A percentile compares a stretch with the other conserved stretches of the same genome.
phyloP scores from a whole-genome alignment of 2,797 vertebrate species.

The Iguana delicatissima region DNA sequence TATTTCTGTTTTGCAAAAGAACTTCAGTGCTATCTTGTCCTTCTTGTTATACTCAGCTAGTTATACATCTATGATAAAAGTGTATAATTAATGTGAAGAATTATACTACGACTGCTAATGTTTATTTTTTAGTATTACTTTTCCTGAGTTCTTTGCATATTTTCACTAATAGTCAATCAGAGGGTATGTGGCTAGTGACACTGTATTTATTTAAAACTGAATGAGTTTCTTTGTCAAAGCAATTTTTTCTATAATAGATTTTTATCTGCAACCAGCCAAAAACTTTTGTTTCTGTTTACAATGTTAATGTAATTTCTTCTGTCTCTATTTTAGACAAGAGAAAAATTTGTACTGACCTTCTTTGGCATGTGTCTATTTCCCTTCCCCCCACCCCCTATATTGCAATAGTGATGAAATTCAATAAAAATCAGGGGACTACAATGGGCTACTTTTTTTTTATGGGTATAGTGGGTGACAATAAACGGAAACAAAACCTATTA shows the following conservation, averaged over 20 bases:
- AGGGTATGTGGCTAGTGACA: constrained; percentile 63
- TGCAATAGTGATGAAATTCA: constrained; percentile 57
- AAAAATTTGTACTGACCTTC: constrained; percentile 56
- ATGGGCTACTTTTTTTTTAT: constrained; percentile 54
- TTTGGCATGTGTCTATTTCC: constrained; percentile 53
- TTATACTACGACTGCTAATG: constrained; percentile 61
- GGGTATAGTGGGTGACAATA: constrained; percentile 29
- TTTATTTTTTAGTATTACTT: constrained; percentile 68
- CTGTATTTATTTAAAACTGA: constrained; percentile 64
- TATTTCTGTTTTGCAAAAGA: constrained; percentile 74
- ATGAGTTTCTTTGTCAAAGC: constrained; percentile 67
- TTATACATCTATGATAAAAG: constrained; percentile 73
- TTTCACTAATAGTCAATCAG: constrained; percentile 69
- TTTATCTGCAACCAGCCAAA: constrained; percentile 67
- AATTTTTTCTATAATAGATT: constrained; percentile 74
- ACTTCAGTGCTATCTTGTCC: constrained; percentile 70
- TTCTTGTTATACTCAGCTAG: constrained; percentile 72
- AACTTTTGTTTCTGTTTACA: constrained; percentile 75
- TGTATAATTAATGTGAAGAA: constrained; percentile 76
- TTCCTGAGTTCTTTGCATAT: constrained; percentile 62
- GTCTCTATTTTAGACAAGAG: constrained; percentile 69
- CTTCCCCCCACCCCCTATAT: background rate
- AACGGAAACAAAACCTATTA: constrained; percentile 40
- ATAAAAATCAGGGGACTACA: constrained; percentile 53
- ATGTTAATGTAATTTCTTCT: constrained; percentile 68